phyloP scores from a whole-genome alignment of 2,113 vertebrate genomes.

The Sphyrna mokarran region DNA sequence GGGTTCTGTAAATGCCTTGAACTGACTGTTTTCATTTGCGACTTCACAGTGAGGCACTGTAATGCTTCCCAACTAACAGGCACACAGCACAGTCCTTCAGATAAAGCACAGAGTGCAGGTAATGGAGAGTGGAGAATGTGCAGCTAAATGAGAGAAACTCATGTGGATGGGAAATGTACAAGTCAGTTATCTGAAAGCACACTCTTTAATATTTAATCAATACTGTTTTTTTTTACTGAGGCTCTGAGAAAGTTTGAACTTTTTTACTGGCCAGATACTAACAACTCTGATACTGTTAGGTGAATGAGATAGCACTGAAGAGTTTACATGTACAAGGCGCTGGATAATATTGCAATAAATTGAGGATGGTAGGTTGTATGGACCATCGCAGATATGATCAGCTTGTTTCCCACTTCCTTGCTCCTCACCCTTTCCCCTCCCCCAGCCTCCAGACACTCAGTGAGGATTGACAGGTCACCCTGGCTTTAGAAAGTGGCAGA shows the following conservation, averaged over 20 bases:
- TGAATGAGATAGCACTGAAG: background rate
- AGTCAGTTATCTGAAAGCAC: background rate
- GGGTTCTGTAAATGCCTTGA: constrained; percentile 2
- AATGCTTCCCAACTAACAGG: background rate
- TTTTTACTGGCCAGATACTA: too few species aligned
- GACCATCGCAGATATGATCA: background rate
- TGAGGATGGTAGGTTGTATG: background rate
- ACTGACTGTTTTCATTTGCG: constrained; percentile 13
- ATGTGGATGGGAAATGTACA: background rate
- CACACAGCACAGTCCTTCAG: background rate
- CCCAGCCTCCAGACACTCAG: background rate
- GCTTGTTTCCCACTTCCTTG: background rate
- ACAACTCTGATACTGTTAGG: background rate
- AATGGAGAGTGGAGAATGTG: background rate
- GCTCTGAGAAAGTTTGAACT: background rate
- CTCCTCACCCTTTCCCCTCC: too few species aligned
- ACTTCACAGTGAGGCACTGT: background rate
- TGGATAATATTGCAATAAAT: background rate
- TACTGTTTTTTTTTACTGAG: background rate
- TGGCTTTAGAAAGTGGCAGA: background rate
- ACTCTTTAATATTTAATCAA: background rate
- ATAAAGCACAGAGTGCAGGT: background rate
- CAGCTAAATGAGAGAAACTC: background rate
- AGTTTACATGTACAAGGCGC: background rate
- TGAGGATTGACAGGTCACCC: background rate